Percentiles rank a stretch among this genome's conserved stretches.
Conservation (phyloP, 2,888 invertebrate genomes). For the Volucella zonaria region DNA sequence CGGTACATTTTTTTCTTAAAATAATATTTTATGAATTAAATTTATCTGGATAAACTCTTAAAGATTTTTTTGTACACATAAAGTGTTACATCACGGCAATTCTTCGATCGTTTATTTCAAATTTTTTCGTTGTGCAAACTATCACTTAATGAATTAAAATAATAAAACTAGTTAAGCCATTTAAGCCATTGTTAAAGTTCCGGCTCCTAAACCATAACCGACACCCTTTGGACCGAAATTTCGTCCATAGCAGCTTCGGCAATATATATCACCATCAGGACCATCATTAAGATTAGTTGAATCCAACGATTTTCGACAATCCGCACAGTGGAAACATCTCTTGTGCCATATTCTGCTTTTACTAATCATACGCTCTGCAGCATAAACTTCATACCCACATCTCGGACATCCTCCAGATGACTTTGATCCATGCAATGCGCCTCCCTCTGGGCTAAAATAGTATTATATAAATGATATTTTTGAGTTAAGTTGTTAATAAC, state of each 20-base stretch:
- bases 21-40: constrained; percentile 41
- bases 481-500: constrained; percentile 25
- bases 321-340: constrained; percentile 95
- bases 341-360: constrained; percentile 96
- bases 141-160: constrained; percentile 47
- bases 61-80: constrained; percentile 32
- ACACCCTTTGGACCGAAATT: constrained; percentile 94
- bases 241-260: constrained; percentile 93
- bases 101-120: constrained; percentile 61
- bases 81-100: constrained; percentile 70
- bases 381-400: constrained; percentile 95
- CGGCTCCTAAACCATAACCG: constrained; percentile 95
- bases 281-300: constrained; percentile 95
- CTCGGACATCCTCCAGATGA: constrained; percentile 92
- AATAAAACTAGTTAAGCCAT: constrained; percentile 38
- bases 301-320: constrained; percentile 93
- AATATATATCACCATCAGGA: constrained; percentile 96
- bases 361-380: constrained; percentile 98
- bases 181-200: constrained; percentile 94
- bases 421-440: constrained; percentile 89
- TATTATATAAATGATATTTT: constrained; percentile 16
- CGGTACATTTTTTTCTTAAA: constrained; percentile 55
- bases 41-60: constrained; percentile 54
- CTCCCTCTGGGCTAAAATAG: constrained; percentile 86
- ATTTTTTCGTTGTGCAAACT: constrained; percentile 54